Evolutionary conservation across 2,888 invertebrate species (phyloP), one percentile per base, ranked within the genome.

Genomic region (Polia nebulosa): DNA sequence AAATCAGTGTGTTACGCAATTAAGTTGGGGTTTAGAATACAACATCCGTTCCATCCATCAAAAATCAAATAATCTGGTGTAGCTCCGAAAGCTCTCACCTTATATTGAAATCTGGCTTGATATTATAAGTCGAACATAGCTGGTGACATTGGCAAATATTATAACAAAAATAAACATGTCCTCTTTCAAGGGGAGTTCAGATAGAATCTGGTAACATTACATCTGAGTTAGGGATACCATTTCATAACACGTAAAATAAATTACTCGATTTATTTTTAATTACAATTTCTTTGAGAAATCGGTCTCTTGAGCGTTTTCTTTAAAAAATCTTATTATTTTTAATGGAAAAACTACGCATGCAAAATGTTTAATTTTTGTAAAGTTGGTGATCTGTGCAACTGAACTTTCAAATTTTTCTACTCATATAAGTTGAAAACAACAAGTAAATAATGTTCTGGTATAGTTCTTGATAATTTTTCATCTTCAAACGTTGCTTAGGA

Each of bases 201-300:
- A 11, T 5, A 11, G 7, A 25, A 25, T 36, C 20, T 70, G 56
- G 76, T 47, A 76, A 76, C 70, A 76, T 52, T 57, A 47, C 17
- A 52, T 22, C n/a, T 2, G 1, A n/a, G 13, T n/a, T 1, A 11
- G 73, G 51, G 68, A 61, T 74, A 32, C 68, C 45, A 65, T 32
- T 36, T 9, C 5, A 58, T 1, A 34, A 20, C 3, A 39, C 3
- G 0, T 2, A 36, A 56, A n/a, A n/a, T 41, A 41, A 41, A 1
- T n/a, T 41, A n/a, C 1, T 41, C 2, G 5, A 36, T n/a, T n/a
- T 41, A 7, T 41, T 39, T 41, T n/a, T 7, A 5, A 39, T 15
- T 39, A 39, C n/a, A 6, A 41, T 41, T 41, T 39, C 6, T 17
- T 15, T 39, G 39, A 17, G 2, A 39, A 39, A 39, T 17, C 5